Evolutionary conservation across 2,888 invertebrate genomes (phyloP).

Genomic region (Ochropacha duplaris): DNA sequence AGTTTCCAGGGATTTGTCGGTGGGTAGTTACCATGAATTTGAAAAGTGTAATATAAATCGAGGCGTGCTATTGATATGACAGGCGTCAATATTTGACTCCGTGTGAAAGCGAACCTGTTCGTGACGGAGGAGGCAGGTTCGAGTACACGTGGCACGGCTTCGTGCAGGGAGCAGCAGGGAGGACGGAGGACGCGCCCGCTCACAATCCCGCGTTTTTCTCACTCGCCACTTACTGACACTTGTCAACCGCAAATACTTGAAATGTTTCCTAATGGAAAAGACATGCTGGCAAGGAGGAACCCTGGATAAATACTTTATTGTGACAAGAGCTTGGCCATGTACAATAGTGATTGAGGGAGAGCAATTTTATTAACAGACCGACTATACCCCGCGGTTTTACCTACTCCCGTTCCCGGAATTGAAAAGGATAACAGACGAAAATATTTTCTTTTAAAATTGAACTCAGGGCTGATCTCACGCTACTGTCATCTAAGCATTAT

Average conservation of each 20-base stretch:
- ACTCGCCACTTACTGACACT: constrained; percentile 69
- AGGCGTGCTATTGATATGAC: not conserved
- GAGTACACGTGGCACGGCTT: no score
- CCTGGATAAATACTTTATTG: constrained; percentile 81
- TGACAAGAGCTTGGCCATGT: constrained; percentile 68
- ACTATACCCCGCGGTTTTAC: not conserved
- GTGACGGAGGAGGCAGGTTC: not conserved
- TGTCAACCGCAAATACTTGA: constrained; percentile 77
- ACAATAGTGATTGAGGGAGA: constrained; percentile 52
- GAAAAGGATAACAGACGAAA: no score
- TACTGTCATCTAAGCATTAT: no score
- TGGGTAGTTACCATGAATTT: no score
- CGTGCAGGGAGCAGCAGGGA: constrained; percentile 16
- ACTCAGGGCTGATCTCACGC: no score
- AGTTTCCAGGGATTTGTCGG: no score
- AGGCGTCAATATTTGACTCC: constrained; percentile 19
- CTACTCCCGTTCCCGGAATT: not conserved
- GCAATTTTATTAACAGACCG: not conserved
- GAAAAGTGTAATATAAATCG: no score
- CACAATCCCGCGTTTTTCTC: constrained; percentile 55
- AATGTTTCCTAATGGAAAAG: constrained; percentile 80
- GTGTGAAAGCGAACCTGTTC: constrained; percentile 17
- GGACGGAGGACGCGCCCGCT: constrained; percentile 21
- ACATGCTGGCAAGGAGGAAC: constrained; percentile 72
- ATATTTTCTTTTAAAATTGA: no score